Percentiles rank a stretch among this genome's conserved stretches.
Evolutionary conservation across 2,888 invertebrate species (phyloP).

Genomic region (Caenorhabditis virilis): DNA sequence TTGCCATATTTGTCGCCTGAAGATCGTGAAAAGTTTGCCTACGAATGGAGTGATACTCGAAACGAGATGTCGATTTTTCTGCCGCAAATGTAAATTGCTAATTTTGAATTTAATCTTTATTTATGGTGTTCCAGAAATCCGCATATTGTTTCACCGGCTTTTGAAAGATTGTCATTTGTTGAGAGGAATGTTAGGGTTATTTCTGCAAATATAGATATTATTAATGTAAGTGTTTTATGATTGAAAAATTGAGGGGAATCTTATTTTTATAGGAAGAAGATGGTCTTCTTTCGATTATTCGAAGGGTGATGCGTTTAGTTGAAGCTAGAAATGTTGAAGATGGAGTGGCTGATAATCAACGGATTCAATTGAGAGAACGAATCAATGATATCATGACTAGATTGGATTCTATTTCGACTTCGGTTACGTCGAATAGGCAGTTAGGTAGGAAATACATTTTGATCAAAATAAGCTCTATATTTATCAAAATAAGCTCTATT

Average conservation of each 20-base stretch:
- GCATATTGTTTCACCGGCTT: conserved; percentile 28
- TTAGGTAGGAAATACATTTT: not conserved
- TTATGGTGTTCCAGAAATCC: conserved; percentile 11
- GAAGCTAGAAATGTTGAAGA: not conserved
- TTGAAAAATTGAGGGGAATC: not conserved
- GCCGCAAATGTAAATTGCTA: not conserved
- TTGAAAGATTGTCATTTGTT: conserved; percentile 18
- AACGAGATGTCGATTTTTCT: not conserved
- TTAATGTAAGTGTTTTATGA: not conserved
- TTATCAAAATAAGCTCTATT: not conserved
- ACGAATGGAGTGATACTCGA: not conserved
- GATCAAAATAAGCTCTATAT: not conserved
- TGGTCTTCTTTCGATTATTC: conserved; percentile 6
- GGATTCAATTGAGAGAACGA: not conserved
- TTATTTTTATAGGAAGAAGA: conserved; percentile 3
- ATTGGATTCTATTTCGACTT: conserved; percentile 1
- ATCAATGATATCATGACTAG: conserved; percentile 3
- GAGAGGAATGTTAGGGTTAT: not conserved
- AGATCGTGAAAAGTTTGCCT: not conserved
- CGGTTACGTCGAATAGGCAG: not conserved
- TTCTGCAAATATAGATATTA: not conserved
- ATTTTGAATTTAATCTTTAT: not conserved
- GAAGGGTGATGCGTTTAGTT: conserved; percentile 7
- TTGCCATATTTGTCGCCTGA: not conserved
- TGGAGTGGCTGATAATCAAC: not conserved